Percentiles rank a stretch among this genome's conserved stretches.
Conservation (phyloP, 2,888 invertebrate species). For the Cenopis cana region DNA sequence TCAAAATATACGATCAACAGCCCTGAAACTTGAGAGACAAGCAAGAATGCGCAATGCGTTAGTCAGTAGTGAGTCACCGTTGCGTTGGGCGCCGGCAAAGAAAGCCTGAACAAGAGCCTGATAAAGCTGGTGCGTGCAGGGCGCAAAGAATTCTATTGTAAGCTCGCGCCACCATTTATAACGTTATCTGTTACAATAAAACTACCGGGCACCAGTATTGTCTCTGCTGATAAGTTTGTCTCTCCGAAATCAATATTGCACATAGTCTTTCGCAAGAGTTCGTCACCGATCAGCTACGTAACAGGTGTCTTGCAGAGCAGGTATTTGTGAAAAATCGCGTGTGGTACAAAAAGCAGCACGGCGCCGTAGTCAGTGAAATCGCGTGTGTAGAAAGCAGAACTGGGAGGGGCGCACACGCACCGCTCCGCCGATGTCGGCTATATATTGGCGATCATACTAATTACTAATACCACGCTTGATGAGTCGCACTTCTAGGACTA, state of each 20-base stretch:
- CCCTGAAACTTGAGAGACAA: slow-evolving; percentile 34
- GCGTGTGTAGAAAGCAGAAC: slow-evolving; percentile 84
- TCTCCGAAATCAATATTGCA: slow-evolving; percentile 13
- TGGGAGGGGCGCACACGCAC: slow-evolving; percentile 65
- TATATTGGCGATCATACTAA: slow-evolving; percentile 42
- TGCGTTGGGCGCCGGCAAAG: slow-evolving; percentile 62
- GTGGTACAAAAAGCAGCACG: slow-evolving; percentile 65
- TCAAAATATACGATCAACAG: slow-evolving; percentile 10
- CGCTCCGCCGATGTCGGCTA: slow-evolving; percentile 53
- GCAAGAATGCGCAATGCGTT: slow-evolving; percentile 46
- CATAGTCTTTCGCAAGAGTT: slow-evolving; percentile 45
- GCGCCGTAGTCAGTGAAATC: slow-evolving; percentile 76
- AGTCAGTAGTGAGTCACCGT: slow-evolving; percentile 76
- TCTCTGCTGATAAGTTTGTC: slow-evolving; percentile 41
- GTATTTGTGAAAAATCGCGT: slow-evolving; percentile 76
- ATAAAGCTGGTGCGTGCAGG: slow-evolving; percentile 63
- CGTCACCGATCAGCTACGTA: slow-evolving; percentile 46
- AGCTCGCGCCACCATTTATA: slow-evolving; percentile 70
- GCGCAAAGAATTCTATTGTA: slow-evolving; percentile 78
- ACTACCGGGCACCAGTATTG: slow-evolving; percentile 54
- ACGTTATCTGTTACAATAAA: slow-evolving; percentile 67
- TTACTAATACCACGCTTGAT: slow-evolving; percentile 42
- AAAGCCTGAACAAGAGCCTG: slow-evolving; percentile 61
- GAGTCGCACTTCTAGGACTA: slow-evolving; percentile 37
- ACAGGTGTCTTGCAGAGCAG: slow-evolving; percentile 61